Evolutionary conservation across 2,797 vertebrate genomes (phyloP), one percentile per base, ranked within the genome.

Genomic region (Tangara arthus): DNA sequence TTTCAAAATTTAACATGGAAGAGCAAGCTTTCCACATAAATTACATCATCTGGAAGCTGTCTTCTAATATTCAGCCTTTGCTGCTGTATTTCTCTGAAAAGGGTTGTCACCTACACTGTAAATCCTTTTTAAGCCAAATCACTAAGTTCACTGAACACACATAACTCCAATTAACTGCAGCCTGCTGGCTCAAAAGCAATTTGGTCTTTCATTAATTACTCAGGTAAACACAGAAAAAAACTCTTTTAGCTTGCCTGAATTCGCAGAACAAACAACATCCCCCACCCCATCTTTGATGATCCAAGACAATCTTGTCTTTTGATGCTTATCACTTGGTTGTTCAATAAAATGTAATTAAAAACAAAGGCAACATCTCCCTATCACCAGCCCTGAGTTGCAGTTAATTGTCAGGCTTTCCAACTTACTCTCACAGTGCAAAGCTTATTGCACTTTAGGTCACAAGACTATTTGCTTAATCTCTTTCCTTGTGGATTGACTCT

Each of bases 241-340:
- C 90, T 59, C 64, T 83, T 78, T 53, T 81, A 76, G 78, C 93
- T 94, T 94, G 81, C 56, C 70, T 89, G 70, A 90, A 63, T 65
- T 95, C 76, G 84, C 75, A 73, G 69, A 97, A 78, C 64, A 96
- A 95, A 86, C 82, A 91, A 59, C 77, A 64, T 82, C 71, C 64
- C 69, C 76, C 18, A 4, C 35, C 71, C 63, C 18, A 4, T 55
- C 83, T 97, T 96, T 96, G 94, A 97, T 96, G 90, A 96, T 97
- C 84, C 96, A 97, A 97, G 93, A 68, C 88, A 91, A 70, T 87
- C 82, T 95, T 96, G 89, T 92, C 49, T 93, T 97, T 95, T 97
- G 81, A 97, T 96, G 96, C 78, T 95, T 97, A 95, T 96, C 77
- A 37, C 87, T 94, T 88, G 79, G 84, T 91, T 93, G 82, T 95